Evolutionary conservation across 1,140 invertebrate genomes (phyloP).

Genomic region (Vollenhovia emeryi): DNA sequence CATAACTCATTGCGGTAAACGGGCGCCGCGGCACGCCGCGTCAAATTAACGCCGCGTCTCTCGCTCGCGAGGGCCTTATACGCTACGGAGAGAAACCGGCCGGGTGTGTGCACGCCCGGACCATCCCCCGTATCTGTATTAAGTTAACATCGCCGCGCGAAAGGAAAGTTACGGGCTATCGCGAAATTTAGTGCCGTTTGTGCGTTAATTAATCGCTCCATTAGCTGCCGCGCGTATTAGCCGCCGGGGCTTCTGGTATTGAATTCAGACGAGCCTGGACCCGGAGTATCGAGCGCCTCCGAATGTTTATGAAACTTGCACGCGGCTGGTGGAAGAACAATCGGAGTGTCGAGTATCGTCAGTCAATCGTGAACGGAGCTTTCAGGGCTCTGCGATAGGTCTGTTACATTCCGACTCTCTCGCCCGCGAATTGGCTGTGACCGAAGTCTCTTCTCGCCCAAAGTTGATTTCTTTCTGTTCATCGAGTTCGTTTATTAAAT

Average conservation of each 20-base stretch:
- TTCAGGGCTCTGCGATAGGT: not conserved
- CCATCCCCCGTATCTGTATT: not conserved
- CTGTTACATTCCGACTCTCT: not conserved
- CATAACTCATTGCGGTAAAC: constrained; percentile 83
- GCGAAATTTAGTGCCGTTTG: not conserved
- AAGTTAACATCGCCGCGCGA: constrained; percentile 24
- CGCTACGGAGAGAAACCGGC: constrained; percentile 34
- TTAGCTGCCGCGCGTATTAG: not conserved
- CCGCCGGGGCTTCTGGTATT: not conserved
- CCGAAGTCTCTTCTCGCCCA: too few relatives aligned
- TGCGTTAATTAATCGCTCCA: constrained; percentile 14
- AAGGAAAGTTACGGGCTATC: constrained; percentile 10
- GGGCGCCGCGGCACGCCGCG: constrained; percentile 78
- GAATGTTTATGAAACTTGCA: not conserved
- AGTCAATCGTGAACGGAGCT: not conserved
- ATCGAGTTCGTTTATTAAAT: too few relatives aligned
- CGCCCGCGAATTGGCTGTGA: not conserved
- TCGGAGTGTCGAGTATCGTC: constrained; percentile 22
- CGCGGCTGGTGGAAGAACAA: not conserved
- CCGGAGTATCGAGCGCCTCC: not conserved
- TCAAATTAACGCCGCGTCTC: constrained; percentile 79
- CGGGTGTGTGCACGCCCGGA: not conserved
- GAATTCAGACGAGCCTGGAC: not conserved
- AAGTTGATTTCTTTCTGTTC: not conserved
- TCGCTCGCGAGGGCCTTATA: constrained; percentile 65